These are phyloP conservation scores for Callospermophilus lateralis DNA, from an alignment of 2,113 vertebrate genomes.

Conservation along the genomic window DNA sequence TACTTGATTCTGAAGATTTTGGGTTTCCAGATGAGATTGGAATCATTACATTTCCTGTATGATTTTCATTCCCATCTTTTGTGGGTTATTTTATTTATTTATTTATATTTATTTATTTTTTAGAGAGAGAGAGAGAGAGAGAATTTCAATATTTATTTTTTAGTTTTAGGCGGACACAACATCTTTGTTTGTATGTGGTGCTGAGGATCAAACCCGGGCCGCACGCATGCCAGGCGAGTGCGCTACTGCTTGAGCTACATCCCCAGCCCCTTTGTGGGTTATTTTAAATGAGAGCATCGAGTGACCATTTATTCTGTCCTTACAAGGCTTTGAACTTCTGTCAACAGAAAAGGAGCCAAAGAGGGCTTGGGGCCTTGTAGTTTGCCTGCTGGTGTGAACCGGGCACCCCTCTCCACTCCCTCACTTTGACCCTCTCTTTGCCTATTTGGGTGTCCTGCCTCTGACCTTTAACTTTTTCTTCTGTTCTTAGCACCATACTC, in stretches of 20 bases:
- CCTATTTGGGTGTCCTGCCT: fast-evolving
- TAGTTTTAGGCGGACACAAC: too few relatives aligned
- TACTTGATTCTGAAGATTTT: fast-evolving
- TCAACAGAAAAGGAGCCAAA: neutral
- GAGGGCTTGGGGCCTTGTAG: too few relatives aligned
- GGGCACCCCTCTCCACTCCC: fast-evolving
- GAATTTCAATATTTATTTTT: too few relatives aligned
- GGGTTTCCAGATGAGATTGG: neutral
- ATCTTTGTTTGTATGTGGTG: too few relatives aligned
- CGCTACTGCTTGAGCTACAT: too few relatives aligned
- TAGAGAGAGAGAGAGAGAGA: too few relatives aligned
- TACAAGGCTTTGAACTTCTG: fast-evolving
- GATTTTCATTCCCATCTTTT: neutral
- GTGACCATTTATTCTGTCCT: neutral
- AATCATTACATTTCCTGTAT: neutral
- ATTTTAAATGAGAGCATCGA: neutral
- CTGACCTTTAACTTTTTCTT: neutral
- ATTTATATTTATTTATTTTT: too few relatives aligned
- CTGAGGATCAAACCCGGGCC: too few relatives aligned
- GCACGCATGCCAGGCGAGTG: too few relatives aligned
- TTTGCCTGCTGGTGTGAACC: fast-evolving
- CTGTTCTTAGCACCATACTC: neutral
- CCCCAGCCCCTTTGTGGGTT: too few relatives aligned
- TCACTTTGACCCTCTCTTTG: fast-evolving
- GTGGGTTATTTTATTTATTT: neutral